Conservation (phyloP, 2,797 vertebrate species). For the Arvicola amphibius region DNA sequence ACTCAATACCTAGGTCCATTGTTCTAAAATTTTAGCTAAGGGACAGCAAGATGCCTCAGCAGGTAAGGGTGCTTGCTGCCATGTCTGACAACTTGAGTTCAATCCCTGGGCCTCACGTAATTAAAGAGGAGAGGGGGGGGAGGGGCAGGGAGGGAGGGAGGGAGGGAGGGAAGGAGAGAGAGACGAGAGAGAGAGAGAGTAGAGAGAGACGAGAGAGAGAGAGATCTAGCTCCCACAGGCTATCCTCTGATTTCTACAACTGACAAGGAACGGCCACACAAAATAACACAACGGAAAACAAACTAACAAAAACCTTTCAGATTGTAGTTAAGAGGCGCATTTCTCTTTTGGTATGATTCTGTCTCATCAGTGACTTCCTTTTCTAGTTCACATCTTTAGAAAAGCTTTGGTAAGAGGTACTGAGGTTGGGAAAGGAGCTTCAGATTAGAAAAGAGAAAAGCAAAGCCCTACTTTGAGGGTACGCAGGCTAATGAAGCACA, state of each 20-base stretch:
- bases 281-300: not conserved
- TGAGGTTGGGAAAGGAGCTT: not conserved
- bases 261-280: not conserved
- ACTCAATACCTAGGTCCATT: not conserved
- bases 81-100: not conserved
- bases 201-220: not conserved
- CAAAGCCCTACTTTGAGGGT: not conserved
- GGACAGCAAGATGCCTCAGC: not conserved
- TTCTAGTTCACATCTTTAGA: not conserved
- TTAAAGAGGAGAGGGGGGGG: too few relatives aligned
- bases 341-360: not conserved
- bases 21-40: slow-evolving; percentile 7
- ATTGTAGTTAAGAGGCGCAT: not conserved
- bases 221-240: not conserved
- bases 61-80: not conserved
- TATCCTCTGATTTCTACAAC: not conserved
- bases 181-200: too few relatives aligned
- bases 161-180: too few relatives aligned
- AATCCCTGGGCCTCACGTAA: not conserved
- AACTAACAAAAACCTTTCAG: not conserved
- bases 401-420: not conserved
- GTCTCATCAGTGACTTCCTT: slow-evolving; percentile 20
- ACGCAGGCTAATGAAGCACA: not conserved
- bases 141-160: too few relatives aligned
- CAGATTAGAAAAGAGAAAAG: not conserved